Evolutionary conservation across 1,140 invertebrate species (phyloP).

Genomic region (Lordiphosa mommai): DNA sequence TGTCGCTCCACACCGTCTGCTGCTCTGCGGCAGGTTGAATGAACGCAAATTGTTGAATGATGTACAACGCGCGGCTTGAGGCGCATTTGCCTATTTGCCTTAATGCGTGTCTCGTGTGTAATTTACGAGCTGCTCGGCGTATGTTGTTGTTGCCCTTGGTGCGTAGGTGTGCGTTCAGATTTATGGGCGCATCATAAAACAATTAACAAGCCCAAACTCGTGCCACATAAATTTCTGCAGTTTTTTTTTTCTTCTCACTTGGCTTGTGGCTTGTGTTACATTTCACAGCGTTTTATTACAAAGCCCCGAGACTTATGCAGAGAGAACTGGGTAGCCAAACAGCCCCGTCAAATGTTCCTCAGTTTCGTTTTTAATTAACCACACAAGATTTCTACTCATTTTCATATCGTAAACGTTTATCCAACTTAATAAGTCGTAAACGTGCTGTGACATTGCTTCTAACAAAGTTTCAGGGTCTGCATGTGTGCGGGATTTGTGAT

Average conservation of each 20-base stretch:
- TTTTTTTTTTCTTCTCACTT: constrained; percentile 15
- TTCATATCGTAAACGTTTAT: constrained; percentile 78
- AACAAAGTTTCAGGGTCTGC: constrained; percentile 55
- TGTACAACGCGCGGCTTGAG: constrained; percentile 29
- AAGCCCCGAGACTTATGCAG: constrained; percentile 6
- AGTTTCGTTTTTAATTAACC: constrained; percentile 72
- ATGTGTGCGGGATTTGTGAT: constrained; percentile 48
- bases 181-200: constrained; percentile 75
- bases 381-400: constrained; percentile 75
- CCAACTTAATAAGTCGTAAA: constrained; percentile 79
- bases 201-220: constrained; percentile 75
- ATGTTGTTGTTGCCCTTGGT: constrained; percentile 29
- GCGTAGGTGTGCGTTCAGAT: constrained; percentile 43
- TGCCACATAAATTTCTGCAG: constrained; percentile 71
- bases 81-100: constrained; percentile 61
- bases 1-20: neutral
- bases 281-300: constrained; percentile 70
- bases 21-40: constrained; percentile 7
- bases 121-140: constrained; percentile 59
- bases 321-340: neutral
- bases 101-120: constrained; percentile 58
- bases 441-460: constrained; percentile 53
- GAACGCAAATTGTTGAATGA: constrained; percentile 45
- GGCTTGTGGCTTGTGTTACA: constrained; percentile 57
- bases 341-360: constrained; percentile 20